Conservation (phyloP, 2,797 vertebrate species). For the Psittacula derbiana region DNA sequence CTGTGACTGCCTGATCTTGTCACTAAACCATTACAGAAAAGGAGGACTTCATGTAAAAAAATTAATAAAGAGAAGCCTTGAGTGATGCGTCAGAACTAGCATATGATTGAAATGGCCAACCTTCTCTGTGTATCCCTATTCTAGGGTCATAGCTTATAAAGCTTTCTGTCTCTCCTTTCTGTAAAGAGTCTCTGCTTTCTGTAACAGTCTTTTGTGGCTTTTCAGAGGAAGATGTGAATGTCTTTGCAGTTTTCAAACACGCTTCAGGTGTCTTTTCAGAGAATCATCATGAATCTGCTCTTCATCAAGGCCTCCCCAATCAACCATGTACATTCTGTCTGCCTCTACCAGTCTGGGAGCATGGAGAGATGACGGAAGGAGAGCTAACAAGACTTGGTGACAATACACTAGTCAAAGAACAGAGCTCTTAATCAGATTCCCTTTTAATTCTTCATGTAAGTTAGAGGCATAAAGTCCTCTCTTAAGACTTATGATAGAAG, state of each 20-base stretch:
- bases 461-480: background rate
- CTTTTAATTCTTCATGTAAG: background rate
- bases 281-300: background rate
- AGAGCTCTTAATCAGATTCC: background rate
- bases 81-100: background rate
- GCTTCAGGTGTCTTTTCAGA: background rate
- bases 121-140: background rate
- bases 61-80: background rate
- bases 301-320: background rate
- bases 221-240: background rate
- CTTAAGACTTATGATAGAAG: background rate
- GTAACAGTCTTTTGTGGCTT: constrained; percentile 4
- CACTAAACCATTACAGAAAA: background rate
- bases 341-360: background rate
- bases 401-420: background rate
- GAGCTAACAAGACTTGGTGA: background rate
- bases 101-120: background rate
- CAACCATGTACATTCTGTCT: background rate
- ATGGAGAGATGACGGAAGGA: background rate
- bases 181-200: background rate
- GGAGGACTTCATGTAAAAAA: background rate
- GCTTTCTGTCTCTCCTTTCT: background rate
- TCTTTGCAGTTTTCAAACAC: constrained; percentile 17
- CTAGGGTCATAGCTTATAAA: background rate
- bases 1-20: background rate